Conservation (phyloP, 2,113 vertebrate species). For the Pseudorhombus dupliciocellatus region DNA sequence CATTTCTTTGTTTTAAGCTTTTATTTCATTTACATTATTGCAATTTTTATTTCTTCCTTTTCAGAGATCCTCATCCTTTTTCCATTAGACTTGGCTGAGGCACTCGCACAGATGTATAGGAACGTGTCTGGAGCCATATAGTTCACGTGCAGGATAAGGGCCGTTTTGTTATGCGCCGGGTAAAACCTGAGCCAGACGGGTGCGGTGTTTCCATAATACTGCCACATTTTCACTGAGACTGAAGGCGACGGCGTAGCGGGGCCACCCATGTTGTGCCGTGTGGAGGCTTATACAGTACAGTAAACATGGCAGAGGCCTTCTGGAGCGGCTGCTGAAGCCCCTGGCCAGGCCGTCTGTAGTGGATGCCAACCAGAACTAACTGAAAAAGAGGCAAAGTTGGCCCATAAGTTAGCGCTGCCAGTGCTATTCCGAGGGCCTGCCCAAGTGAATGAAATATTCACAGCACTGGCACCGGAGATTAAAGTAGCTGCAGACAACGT, state of each 20-base stretch:
- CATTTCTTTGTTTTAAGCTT: not conserved
- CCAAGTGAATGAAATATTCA: constrained; percentile 58
- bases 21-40: not conserved
- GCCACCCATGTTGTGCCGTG: constrained; percentile 78
- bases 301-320: constrained; percentile 76
- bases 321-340: constrained; percentile 69
- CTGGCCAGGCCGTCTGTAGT: constrained; percentile 71
- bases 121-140: constrained; percentile 11
- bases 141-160: constrained; percentile 10
- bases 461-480: constrained; percentile 44
- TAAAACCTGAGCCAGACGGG: constrained; percentile 64
- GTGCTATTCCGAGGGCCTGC: constrained; percentile 45
- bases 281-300: constrained; percentile 65
- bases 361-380: constrained; percentile 70
- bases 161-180: constrained; percentile 51
- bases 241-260: constrained; percentile 66
- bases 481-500: constrained; percentile 54
- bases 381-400: constrained; percentile 61
- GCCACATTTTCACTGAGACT: constrained; percentile 71
- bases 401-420: constrained; percentile 61
- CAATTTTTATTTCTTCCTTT: not conserved
- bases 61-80: not conserved
- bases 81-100: not conserved
- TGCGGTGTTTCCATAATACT: constrained; percentile 72
- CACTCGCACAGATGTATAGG: constrained; percentile 1